A percentile compares a stretch with the other conserved stretches of the same genome.
Conservation (phyloP, 1,140 invertebrate species). For the Heliconius hewitsoni region DNA sequence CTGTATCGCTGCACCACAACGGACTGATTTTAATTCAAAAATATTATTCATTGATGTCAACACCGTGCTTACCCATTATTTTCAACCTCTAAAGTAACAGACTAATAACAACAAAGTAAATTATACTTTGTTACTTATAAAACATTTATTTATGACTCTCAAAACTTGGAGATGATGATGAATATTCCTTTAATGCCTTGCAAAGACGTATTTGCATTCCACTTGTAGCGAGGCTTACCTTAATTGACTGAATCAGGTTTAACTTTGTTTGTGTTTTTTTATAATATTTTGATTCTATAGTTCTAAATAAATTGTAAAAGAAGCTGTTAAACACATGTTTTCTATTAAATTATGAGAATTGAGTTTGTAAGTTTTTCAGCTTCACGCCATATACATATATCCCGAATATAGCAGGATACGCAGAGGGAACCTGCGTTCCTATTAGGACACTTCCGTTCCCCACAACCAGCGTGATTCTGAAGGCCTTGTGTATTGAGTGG, state of each 20-base stretch:
- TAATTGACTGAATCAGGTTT: slow-evolving; percentile 1
- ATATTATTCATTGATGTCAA: not conserved
- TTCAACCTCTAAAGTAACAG: not conserved
- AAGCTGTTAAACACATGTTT: too few relatives aligned
- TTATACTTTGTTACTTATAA: not conserved
- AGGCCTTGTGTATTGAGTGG: not conserved
- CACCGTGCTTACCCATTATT: not conserved
- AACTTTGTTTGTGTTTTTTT: not conserved
- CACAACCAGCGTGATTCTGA: not conserved
- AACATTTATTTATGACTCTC: not conserved
- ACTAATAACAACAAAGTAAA: not conserved
- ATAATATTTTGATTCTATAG: not conserved
- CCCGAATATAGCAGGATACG: too few relatives aligned
- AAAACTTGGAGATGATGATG: not conserved
- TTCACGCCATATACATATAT: too few relatives aligned
- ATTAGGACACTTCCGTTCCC: not conserved
- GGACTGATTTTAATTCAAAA: too few relatives aligned
- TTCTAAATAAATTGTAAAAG: not conserved
- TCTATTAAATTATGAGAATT: too few relatives aligned
- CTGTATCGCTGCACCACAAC: too few relatives aligned
- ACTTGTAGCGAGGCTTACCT: not conserved
- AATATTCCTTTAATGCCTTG: slow-evolving; percentile 1
- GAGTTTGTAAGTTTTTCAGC: too few relatives aligned
- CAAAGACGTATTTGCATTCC: slow-evolving; percentile 5
- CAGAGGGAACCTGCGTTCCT: not conserved